Percentiles rank a stretch among this genome's conserved stretches.
Evolutionary conservation across 2,113 vertebrate species (phyloP).

Genomic region (Geothlypis trichas): DNA sequence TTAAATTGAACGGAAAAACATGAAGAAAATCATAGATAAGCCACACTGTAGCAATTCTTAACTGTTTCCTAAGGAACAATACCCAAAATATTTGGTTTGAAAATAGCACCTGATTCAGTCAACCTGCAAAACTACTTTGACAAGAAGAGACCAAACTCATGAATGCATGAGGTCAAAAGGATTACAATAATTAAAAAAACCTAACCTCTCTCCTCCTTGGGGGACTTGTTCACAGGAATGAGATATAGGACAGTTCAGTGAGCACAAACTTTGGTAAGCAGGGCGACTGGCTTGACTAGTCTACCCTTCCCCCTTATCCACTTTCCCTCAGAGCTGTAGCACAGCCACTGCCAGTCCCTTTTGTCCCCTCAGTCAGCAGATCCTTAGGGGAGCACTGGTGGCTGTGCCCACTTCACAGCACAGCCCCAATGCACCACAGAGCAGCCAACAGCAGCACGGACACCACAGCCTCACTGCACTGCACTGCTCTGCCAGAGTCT

Average conservation of each 20-base stretch:
- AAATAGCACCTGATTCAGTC: constrained; percentile 25
- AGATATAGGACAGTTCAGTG: constrained; percentile 46
- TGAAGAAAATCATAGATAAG: not conserved
- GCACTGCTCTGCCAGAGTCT: not conserved
- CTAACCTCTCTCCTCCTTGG: not conserved
- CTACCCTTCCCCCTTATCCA: constrained; percentile 13
- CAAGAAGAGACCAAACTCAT: constrained; percentile 40
- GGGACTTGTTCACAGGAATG: constrained; percentile 37
- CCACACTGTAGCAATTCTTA: not conserved
- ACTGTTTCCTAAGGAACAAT: not conserved
- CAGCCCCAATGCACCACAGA: accelerated
- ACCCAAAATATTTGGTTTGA: constrained; percentile 2
- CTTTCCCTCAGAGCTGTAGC: not conserved
- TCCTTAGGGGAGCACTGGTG: not conserved
- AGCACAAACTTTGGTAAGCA: constrained; percentile 43
- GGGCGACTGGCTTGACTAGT: not conserved
- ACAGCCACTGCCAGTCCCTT: not conserved
- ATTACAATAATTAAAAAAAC: constrained; percentile 21
- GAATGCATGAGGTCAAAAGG: constrained; percentile 52
- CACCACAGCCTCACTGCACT: not conserved
- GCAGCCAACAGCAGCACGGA: accelerated
- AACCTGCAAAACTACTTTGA: constrained; percentile 54
- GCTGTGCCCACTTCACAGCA: not conserved
- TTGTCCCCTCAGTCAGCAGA: not conserved
- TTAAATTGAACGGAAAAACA: not conserved